Base-by-base conservation (phyloP, 37 sponge, comb jelly and placozoan genomes). In the Agelas oroides region DNA sequence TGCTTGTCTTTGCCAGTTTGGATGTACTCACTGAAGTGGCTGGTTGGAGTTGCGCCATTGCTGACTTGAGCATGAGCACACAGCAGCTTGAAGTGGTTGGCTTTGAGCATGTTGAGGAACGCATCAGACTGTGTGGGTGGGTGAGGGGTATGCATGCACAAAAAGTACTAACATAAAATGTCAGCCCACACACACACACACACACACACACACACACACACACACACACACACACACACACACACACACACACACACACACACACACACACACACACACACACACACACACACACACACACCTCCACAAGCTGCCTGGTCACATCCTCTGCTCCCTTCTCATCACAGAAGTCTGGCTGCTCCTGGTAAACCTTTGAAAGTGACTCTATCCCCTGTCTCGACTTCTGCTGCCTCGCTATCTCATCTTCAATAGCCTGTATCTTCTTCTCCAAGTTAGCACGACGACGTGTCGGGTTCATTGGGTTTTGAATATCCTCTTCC, bases 321-420 rank as follows among this genome's bases (percentile, higher is more conserved):
- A 94, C 93, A 41, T 94, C 85, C 33, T 86, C 88, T 15, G 74
- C 71, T 55, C 89, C 96, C 40, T 90, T 71, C 73, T 90, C 92
- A 33, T 92, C 92, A 59, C 80, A 70, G 71, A 89, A 96, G 71
- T 91, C 89, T 20, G 96, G 96, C 46, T 88, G 90, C 36, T 90
- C 84, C 46, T 86, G 73, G 85, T 96, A 96, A n/a, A 81, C 94
- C 53, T 70, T 79, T 16, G 79, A 52, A 31, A 96, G 76, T 18
- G 79, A 62, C 56, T 81, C 69, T 59, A 96, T 88, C 1, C 94
- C 96, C 66, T 66, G 32, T 14, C 61, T 80, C 21, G 84, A 69
- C 56, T 86, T 93, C 59, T 70, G 41, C 39, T 89, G 81, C 27
- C 86, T 66, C 66, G 81, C 79, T 14, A 93, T 73, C 65, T 93